Conservation (phyloP, 2,113 vertebrate genomes). For the Engystomops pustulosus region DNA sequence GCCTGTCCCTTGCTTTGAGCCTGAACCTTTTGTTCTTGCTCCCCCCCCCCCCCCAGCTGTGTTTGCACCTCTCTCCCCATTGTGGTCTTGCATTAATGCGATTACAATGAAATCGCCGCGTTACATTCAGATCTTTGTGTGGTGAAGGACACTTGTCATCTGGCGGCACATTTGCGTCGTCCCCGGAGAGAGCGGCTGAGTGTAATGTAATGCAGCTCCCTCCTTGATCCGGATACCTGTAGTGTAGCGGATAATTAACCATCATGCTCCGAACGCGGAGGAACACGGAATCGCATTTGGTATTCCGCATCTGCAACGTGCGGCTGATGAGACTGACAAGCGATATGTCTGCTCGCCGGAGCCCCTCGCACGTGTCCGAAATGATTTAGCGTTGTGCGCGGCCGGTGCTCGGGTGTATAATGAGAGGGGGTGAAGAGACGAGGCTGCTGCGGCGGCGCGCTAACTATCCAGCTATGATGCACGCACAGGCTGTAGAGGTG, state of each 20-base stretch:
- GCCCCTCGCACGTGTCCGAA: constrained; percentile 15
- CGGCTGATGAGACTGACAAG: constrained; percentile 34
- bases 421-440: background rate
- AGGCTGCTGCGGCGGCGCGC: background rate
- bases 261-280: background rate
- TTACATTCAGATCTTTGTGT: background rate
- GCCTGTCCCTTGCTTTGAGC: too few relatives aligned
- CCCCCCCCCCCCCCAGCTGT: background rate
- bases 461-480: background rate
- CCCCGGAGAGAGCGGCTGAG: background rate
- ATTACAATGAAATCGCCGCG: background rate
- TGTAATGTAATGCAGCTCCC: background rate
- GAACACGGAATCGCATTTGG: background rate
- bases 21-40: background rate
- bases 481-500: background rate
- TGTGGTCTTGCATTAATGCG: background rate
- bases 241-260: constrained; percentile 24
- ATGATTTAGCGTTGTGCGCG: constrained; percentile 12
- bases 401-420: background rate
- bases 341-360: background rate
- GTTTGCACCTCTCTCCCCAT: constrained; percentile 12
- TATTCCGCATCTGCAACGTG: constrained; percentile 30
- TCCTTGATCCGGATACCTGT: constrained; percentile 5
- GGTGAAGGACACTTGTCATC: constrained; percentile 4
- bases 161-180: background rate